Evolutionary conservation across 2,113 vertebrate species (phyloP), one percentile per base, ranked within the genome.

Genomic region (Choloepus hoffmanni): DNA sequence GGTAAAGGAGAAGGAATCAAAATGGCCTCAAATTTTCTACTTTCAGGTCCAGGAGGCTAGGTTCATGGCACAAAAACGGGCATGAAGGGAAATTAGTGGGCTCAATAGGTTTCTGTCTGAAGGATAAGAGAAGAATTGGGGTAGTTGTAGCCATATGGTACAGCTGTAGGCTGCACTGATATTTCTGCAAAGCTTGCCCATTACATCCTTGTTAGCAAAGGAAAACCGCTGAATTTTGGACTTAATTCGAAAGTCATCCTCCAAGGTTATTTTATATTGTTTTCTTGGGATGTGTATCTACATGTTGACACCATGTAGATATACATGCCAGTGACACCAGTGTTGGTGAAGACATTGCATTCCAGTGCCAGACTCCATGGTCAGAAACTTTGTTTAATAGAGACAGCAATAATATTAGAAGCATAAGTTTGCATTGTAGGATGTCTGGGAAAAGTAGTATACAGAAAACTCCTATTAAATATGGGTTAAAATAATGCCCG

Each of bases 401-500:
- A 68, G 13, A 73, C 26, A 62, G 53, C 50, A 77, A 79, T 30
- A 40, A 65, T 81, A 63, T 15, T 48, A 65, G 40, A 86, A 81
- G 40, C 30, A 24, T 40, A 67, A 36, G 36, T 30, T 3, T 92
- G n/a, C 28, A 63, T 19, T 72, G n/a, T 58, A 50, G 77, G 58
- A 53, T 50, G n/a, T 72, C 60, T 84, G 55, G 83, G 43, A 58
- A 92, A 85, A 78, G n/a, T 8, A 58, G 3, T 12, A 0, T 18
- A 53, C 43, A 65, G 55, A 36, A 76, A 93, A 96, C 40, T 43
- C 53, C 73, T 48, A 89, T 33, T 70, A 21, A 62, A 14, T 58
- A 30, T 90, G 45, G 48, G 23, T 78, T 70, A 70, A 94, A 94
- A 79, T 93, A n/a, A 67, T 68, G 83, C n/a, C 53, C 76, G 78